These are phyloP conservation scores for Merodon equestris DNA, from an alignment of 2,888 invertebrate species.

Conservation along the genomic window DNA sequence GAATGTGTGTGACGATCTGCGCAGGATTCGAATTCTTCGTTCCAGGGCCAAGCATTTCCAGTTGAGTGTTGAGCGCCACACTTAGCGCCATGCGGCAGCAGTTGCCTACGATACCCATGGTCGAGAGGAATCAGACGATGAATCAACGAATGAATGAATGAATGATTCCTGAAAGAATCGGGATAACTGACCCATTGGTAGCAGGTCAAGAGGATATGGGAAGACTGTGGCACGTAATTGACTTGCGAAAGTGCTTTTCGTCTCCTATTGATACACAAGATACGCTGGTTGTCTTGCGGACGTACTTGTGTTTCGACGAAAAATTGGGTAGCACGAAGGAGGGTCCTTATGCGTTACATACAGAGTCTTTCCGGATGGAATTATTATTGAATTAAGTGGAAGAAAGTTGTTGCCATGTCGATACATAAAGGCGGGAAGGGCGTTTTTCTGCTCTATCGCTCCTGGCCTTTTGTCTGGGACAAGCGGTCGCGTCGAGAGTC, in stretches of 20 bases:
- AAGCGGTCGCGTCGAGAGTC: neutral
- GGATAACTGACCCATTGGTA: too few relatives aligned
- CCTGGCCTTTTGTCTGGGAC: neutral
- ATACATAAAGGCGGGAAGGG: neutral
- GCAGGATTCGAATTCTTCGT: slow-evolving; percentile 29
- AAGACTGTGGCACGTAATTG: slow-evolving; percentile 27
- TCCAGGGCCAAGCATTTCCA: slow-evolving; percentile 41
- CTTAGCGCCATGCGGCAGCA: neutral
- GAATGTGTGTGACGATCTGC: slow-evolving; percentile 20
- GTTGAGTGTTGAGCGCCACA: slow-evolving; percentile 42
- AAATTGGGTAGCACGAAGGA: neutral
- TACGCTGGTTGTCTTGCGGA: slow-evolving; percentile 20
- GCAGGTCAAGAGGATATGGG: too few relatives aligned
- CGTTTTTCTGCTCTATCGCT: neutral
- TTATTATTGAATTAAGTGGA: slow-evolving; percentile 55
- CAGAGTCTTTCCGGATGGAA: slow-evolving; percentile 25
- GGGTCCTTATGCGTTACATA: slow-evolving; percentile 9
- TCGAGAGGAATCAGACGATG: too few relatives aligned
- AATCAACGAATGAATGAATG: too few relatives aligned
- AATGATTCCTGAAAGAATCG: too few relatives aligned
- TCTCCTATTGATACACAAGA: slow-evolving; percentile 32
- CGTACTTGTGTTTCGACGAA: neutral
- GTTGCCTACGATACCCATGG: slow-evolving; percentile 9
- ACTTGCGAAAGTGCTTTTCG: slow-evolving; percentile 40
- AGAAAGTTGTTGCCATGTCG: slow-evolving; percentile 47